These are phyloP conservation scores for Megalonaias nervosa DNA, from an alignment of 1,140 invertebrate species.

Conservation along the genomic window DNA sequence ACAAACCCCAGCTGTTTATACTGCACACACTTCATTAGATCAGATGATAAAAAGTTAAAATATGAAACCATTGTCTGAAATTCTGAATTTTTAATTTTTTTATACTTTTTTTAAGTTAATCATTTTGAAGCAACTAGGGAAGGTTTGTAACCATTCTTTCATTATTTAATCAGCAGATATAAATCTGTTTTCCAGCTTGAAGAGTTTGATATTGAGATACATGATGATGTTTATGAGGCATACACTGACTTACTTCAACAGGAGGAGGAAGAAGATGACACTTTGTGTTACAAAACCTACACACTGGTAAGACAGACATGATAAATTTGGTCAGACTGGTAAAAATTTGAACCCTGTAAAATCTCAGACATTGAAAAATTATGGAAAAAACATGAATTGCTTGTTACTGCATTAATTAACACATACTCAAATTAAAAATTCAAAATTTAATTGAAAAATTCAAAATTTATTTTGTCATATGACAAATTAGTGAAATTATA, in stretches of 20 bases:
- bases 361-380: neutral
- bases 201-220: slow-evolving; percentile 55
- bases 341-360: neutral
- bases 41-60: too few relatives aligned
- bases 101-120: too few relatives aligned
- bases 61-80: too few relatives aligned
- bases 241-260: slow-evolving; percentile 59
- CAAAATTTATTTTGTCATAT: too few relatives aligned
- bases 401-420: neutral
- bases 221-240: slow-evolving; percentile 66
- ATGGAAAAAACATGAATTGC: neutral
- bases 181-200: slow-evolving; percentile 54
- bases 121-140: too few relatives aligned
- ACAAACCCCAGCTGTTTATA: too few relatives aligned
- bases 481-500: too few relatives aligned
- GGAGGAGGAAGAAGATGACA: slow-evolving; percentile 60
- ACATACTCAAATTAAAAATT: too few relatives aligned
- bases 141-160: too few relatives aligned
- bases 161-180: neutral
- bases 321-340: neutral
- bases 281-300: slow-evolving; percentile 65
- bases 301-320: slow-evolving; percentile 47
- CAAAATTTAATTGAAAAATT: too few relatives aligned
- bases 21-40: too few relatives aligned
- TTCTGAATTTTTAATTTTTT: too few relatives aligned